Percentiles rank a stretch among this genome's conserved stretches.
phyloP scores from a whole-genome alignment of 2,888 invertebrate genomes.

The Argyresthia albistria region DNA sequence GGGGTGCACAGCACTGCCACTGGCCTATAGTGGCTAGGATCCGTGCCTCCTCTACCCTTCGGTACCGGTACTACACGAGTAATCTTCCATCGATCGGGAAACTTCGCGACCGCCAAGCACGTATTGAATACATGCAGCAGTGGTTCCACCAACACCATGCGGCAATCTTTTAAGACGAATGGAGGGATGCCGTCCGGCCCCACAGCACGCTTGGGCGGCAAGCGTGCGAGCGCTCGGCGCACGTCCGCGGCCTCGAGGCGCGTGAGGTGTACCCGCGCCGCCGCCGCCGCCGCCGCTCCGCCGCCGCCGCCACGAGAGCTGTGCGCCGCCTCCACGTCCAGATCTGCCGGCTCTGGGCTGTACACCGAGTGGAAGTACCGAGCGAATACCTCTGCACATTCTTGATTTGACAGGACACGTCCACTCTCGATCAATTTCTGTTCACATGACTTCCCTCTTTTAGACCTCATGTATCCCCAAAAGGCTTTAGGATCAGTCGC shows the following conservation, averaged over 20 bases:
- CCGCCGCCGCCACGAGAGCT: not conserved
- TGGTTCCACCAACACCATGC: not conserved
- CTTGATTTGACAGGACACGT: not conserved
- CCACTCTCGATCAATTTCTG: conserved; percentile 3
- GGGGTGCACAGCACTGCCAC: not conserved
- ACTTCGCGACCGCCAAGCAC: not conserved
- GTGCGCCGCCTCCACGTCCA: not conserved
- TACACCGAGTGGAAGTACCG: conserved; percentile 7
- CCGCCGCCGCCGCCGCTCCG: not conserved
- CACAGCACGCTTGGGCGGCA: conserved; percentile 5
- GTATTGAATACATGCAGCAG: conserved; percentile 3
- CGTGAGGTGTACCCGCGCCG: not conserved
- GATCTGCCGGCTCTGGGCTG: not conserved
- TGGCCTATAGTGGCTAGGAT: not conserved
- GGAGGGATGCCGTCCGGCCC: conserved; percentile 10
- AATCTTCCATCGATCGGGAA: not conserved
- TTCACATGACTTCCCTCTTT: not conserved
- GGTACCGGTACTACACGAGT: not conserved
- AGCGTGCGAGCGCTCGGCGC: conserved; percentile 1
- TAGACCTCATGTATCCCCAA: conserved; percentile 6
- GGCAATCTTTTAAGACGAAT: conserved; percentile 7
- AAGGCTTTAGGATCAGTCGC: conserved; percentile 7
- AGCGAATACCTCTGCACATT: conserved; percentile 7
- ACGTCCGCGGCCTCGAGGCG: no score
- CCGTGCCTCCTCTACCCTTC: not conserved